These are phyloP conservation scores for Botia almorhae DNA, from an alignment of 2,797 vertebrate genomes.

Conservation along the genomic window DNA sequence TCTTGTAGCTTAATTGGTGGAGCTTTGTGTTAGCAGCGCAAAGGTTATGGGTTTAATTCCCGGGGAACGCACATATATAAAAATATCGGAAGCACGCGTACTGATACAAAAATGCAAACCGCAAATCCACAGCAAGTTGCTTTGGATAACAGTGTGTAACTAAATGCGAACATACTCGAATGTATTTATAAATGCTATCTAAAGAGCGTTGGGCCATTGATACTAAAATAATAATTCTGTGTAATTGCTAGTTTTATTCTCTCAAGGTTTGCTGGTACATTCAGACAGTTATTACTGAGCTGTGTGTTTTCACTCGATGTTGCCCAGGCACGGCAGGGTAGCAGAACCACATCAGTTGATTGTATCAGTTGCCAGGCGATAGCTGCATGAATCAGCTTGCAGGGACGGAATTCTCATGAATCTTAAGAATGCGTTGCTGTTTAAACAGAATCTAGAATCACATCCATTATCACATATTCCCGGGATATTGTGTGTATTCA, in stretches of 20 bases:
- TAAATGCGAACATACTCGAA: no score
- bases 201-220: background rate
- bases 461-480: background rate
- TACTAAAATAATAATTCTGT: background rate
- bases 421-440: slow-evolving; percentile 7
- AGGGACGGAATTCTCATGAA: slow-evolving; percentile 17
- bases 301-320: slow-evolving; percentile 8
- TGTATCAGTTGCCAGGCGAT: slow-evolving; percentile 15
- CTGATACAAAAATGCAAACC: no score
- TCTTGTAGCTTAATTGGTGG: no score
- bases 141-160: no score
- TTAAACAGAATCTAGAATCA: slow-evolving; percentile 9
- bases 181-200: background rate
- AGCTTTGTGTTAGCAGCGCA: no score
- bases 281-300: background rate
- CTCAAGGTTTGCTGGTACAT: background rate
- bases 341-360: slow-evolving; percentile 32
- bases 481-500: background rate
- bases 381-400: slow-evolving; percentile 34
- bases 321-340: background rate
- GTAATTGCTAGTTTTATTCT: background rate
- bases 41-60: no score
- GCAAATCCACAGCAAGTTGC: no score
- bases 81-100: no score
- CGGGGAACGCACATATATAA: no score